Conservation (phyloP, 2,113 vertebrate species). For the Rostratula benghalensis region DNA sequence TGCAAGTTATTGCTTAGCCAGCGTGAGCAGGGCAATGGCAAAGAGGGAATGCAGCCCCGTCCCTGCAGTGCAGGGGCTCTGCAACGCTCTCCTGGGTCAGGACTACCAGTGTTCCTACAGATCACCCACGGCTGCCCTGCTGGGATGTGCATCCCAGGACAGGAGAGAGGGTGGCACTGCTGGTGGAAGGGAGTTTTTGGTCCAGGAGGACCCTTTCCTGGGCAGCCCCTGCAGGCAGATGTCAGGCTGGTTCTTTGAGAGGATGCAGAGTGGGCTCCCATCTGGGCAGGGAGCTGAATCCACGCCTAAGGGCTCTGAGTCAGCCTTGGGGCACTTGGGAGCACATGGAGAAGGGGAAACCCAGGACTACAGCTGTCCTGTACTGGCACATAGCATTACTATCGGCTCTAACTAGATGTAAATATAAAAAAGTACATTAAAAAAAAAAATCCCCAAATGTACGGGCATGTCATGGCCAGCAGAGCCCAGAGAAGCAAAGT, state of each 20-base stretch:
- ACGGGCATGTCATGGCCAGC: neutral
- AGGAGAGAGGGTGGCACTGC: neutral
- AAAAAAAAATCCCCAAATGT: neutral
- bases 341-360: neutral
- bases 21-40: accelerated
- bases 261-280: neutral
- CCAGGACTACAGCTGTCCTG: neutral
- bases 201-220: accelerated
- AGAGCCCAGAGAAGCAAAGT: neutral
- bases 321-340: neutral
- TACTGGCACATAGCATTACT: neutral
- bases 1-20: neutral
- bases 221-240: neutral
- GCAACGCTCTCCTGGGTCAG: neutral
- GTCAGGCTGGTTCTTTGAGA: neutral
- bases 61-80: neutral
- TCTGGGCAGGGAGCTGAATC: neutral
- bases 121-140: neutral
- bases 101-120: too few species aligned
- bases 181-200: neutral
- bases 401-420: neutral
- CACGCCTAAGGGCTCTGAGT: neutral
- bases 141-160: neutral
- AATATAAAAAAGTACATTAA: neutral
- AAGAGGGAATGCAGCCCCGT: neutral